Base-by-base conservation (phyloP, 2,888 invertebrate genomes). In the Pristionchus fissidentatus region DNA sequence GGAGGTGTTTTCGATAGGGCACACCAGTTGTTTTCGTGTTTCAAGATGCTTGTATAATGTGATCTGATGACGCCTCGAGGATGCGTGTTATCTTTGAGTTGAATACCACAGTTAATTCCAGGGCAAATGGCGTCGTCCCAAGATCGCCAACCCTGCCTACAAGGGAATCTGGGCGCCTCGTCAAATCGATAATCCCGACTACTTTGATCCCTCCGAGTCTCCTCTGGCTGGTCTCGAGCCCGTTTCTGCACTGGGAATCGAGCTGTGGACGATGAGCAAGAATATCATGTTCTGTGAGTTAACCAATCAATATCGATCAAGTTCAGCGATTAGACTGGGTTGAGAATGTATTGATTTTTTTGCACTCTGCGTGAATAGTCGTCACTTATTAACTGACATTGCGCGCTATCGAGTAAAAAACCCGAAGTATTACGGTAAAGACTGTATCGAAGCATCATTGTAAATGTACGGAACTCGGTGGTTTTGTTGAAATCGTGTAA, bases 241-340 rank as follows among this genome's bases (percentile, higher is more conserved):
- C 38, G 87, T 91, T 46, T 84, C 88, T 3, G 97, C 98, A 32
- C 94, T 99, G 83, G 99, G 98, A 29, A 95, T 99, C 93, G 99
- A 99, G 93, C 94, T 99, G 87, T 99, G 99, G 99, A 97, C 98
- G 7, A 98, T 99, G 97, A 96, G 97, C 0, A 95, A 96, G 86
- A 95, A 95, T 91, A 96, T 99, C 89, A 94, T 97, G 84, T 99
- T 99, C 93, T 99, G 99, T 94, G 22, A 60, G 80, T 43, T 4
- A 35, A 49, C 19, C 49, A 49, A 15, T 19, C 49, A 49, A 49
- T 49, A 49, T 49, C 19, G 49, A 70, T 19, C 70, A 38, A 35
- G 26, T 41, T 70, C n/a, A n/a, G n/a, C n/a, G n/a, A n/a, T n/a
- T n/a, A n/a, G n/a, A n/a, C n/a, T n/a, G n/a, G 66, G n/a, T 35